phyloP scores from a whole-genome alignment of 2,797 vertebrate species.

The Megalops cyprinoides region DNA sequence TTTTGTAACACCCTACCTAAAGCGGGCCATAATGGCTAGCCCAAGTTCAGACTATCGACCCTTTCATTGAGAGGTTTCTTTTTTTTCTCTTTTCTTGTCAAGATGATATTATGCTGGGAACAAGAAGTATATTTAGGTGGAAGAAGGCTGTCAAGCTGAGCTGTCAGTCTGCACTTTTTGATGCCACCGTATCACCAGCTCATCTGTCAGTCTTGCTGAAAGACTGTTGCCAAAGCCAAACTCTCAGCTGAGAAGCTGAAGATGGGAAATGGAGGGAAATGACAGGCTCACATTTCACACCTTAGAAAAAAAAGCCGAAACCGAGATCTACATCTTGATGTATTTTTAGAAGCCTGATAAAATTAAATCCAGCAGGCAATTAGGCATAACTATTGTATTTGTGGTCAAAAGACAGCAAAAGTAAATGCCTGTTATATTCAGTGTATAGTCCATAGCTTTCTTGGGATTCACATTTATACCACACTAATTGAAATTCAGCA shows the following conservation, averaged over 20 bases:
- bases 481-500: no score
- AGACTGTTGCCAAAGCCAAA: conserved; percentile 69
- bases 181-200: conserved; percentile 67
- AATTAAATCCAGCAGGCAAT: conserved; percentile 24
- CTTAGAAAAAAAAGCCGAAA: background rate
- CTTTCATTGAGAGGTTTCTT: conserved; percentile 46
- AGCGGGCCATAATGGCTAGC: conserved; percentile 12
- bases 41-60: conserved; percentile 25
- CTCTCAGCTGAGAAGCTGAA: conserved; percentile 55
- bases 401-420: conserved; percentile 16
- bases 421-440: background rate
- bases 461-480: conserved; percentile 11
- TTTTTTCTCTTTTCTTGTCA: conserved; percentile 58
- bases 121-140: conserved; percentile 71
- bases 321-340: conserved; percentile 18
- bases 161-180: conserved; percentile 71
- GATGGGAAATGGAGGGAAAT: conserved; percentile 54
- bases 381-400: conserved; percentile 1
- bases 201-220: conserved; percentile 69
- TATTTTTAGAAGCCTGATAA: conserved; percentile 31
- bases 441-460: conserved; percentile 38
- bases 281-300: conserved; percentile 56
- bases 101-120: conserved; percentile 69
- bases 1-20: background rate
- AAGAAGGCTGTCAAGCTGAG: conserved; percentile 72